Base-by-base conservation (phyloP, 1,140 invertebrate genomes). In the Diprion similis region DNA sequence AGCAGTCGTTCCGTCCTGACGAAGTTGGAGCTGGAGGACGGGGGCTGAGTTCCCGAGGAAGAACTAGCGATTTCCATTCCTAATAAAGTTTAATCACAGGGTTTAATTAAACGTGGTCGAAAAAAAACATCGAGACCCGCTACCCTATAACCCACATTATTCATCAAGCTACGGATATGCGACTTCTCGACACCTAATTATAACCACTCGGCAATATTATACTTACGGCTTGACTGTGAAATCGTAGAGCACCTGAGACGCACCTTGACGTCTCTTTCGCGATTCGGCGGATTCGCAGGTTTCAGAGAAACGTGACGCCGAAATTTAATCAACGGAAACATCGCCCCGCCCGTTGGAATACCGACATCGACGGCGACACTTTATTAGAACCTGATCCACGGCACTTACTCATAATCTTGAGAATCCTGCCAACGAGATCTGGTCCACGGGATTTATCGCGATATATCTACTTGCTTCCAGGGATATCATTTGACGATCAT, bases 91-190 rank as follows among this genome's bases (percentile, higher is more conserved):
- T 74, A 74, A 74, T 74, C 70, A 74, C 48, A 15, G 59, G 37
- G 19, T 74, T 74, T 74, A 74, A 74, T 74, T 74, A 70, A 74
- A 74, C 73, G 68, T 74, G 13, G 15, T 46, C 13, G 70, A 71
- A 13, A 51, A 71, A 70, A 66, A 65, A 66, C 10, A 68, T 10
- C 51, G 11, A 59, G n/a, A 13, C 11, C n/a, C 51, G 11, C n/a
- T 59, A 11, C 51, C 9, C 66, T 68, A 68, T 19, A 68, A 68
- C 37, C 10, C 66, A 68, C 66, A 68, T 68, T 68, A 10, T 68
- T 68, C 66, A 68, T 68, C 66, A 68, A 10, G 66, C 11, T 6
- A 37, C 24, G 51, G n/a, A 59, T 13, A 1, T 59, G 51, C 0
- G 51, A 59, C 11, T 13, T n/a, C n/a, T 4, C 51, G 51, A 59